A percentile compares a stretch with the other conserved stretches of the same genome.
These are phyloP conservation scores for Phataginus tricuspis DNA, from an alignment of 2,797 vertebrate species.

Conservation along the genomic window DNA sequence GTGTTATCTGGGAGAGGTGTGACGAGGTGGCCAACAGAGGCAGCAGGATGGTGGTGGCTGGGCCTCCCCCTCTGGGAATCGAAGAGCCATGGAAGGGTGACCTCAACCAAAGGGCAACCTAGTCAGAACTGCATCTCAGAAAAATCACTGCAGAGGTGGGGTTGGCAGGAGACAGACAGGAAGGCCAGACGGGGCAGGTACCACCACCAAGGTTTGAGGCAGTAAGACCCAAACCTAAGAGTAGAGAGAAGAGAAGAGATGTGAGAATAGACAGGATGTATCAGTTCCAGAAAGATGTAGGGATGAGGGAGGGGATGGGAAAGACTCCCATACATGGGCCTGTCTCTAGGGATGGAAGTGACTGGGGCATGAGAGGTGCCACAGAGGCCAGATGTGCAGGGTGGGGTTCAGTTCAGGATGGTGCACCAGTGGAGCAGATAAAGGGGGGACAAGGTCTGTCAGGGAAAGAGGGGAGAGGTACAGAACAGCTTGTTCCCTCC, in stretches of 20 bases:
- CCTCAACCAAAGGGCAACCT: background rate
- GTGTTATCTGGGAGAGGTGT: fast-evolving
- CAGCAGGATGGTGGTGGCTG: fast-evolving
- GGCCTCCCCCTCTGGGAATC: background rate
- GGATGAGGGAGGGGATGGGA: background rate
- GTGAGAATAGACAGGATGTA: background rate
- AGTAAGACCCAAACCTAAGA: background rate
- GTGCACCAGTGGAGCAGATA: too few species aligned
- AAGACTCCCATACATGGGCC: background rate
- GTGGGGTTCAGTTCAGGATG: background rate
- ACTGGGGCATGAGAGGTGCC: too few species aligned
- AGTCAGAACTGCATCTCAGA: background rate
- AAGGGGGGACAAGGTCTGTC: background rate
- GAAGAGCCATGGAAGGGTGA: background rate
- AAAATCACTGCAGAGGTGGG: background rate
- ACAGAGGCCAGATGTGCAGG: too few species aligned
- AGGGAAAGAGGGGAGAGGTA: background rate
- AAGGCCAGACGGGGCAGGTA: background rate
- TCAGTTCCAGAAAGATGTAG: background rate
- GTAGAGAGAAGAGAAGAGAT: background rate
- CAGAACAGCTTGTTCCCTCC: background rate
- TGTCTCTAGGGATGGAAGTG: background rate
- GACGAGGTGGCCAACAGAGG: background rate
- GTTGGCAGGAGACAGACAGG: background rate
- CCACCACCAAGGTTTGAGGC: background rate